Base-by-base conservation (phyloP, 2,113 vertebrate species). In the Neoarius graeffei region DNA sequence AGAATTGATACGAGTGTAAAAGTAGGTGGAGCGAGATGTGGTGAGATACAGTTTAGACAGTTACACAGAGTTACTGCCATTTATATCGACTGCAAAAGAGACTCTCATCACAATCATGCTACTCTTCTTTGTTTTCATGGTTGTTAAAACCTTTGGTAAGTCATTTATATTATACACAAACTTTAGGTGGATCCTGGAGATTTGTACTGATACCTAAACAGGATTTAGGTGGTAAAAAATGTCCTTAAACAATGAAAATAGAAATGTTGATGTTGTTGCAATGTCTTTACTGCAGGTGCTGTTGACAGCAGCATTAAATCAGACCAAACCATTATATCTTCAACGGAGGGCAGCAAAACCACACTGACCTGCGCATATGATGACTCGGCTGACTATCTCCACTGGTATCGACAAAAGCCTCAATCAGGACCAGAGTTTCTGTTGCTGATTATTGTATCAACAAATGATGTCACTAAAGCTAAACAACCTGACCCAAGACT, bases 351-450 rank as follows among this genome's bases (percentile, higher is more conserved):
- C 27, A 81, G 56, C 27, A 88, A 9, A 73, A 69, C 42, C 82
- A 79, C 27, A 27, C 60, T 88, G 69, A 56, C 57, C 50, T 90
- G 89, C 67, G 48, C 74, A 74, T 90, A 82, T 74, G 79, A 81
- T 50, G 20, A 1, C 13, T 84, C 82, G 14, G 71, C 73, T 66
- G 1, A 80, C 8, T 83, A 81, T 30, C 73, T 88, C 14, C 50
- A 79, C 59, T 88, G 87, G 82, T 88, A 88, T 76, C 60, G n/a
- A 66, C 85, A 87, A 20, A 84, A 59, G 14, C 74, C 74, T 81
- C 54, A 84, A 69, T 87, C 86, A 42, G 56, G 17, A 73, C 73
- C 83, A 42, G 64, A 85, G 67, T 73, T 81, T 85, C 81, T 87
- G 23, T 35, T 89, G 66, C 35, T 83, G 59, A 73, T 88, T 66